These are phyloP conservation scores for Periparus ater DNA, from an alignment of 2,797 vertebrate species.

Conservation along the genomic window DNA sequence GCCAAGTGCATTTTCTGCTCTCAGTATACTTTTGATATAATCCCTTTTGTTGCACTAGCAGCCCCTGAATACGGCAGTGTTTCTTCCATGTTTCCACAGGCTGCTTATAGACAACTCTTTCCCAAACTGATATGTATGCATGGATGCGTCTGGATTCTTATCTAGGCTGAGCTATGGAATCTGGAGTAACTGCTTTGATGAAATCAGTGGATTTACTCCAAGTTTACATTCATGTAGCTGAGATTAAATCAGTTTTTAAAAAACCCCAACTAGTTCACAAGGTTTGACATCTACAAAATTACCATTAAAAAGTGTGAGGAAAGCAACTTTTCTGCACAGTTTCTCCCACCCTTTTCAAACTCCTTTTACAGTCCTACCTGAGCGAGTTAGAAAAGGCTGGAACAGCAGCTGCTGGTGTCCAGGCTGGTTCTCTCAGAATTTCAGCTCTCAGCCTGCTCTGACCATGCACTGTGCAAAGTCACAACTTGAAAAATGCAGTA, in stretches of 20 bases:
- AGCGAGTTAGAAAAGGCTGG: not conserved
- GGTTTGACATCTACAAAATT: not conserved
- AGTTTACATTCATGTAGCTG: not conserved
- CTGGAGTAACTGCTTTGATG: not conserved
- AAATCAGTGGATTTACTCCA: conserved; percentile 15
- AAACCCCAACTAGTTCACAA: not conserved
- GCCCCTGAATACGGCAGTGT: not conserved
- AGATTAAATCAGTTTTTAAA: not conserved
- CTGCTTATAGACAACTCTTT: not conserved
- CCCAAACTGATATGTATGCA: not conserved
- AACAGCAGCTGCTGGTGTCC: not conserved
- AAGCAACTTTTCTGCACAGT: not conserved
- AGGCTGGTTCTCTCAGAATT: not conserved
- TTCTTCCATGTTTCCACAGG: not conserved
- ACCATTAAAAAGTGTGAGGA: not conserved
- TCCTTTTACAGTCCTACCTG: not conserved
- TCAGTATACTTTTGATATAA: conserved; percentile 37
- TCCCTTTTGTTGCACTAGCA: conserved; percentile 28
- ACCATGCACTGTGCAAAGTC: not conserved
- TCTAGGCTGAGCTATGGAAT: not conserved
- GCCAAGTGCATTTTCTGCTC: conserved; percentile 34
- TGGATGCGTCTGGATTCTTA: not conserved
- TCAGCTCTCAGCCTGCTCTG: not conserved
- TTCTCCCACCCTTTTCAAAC: not conserved
- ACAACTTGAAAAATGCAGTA: not conserved